Evolutionary conservation across 2,888 invertebrate genomes (phyloP).

Genomic region (Brachyptera putata): DNA sequence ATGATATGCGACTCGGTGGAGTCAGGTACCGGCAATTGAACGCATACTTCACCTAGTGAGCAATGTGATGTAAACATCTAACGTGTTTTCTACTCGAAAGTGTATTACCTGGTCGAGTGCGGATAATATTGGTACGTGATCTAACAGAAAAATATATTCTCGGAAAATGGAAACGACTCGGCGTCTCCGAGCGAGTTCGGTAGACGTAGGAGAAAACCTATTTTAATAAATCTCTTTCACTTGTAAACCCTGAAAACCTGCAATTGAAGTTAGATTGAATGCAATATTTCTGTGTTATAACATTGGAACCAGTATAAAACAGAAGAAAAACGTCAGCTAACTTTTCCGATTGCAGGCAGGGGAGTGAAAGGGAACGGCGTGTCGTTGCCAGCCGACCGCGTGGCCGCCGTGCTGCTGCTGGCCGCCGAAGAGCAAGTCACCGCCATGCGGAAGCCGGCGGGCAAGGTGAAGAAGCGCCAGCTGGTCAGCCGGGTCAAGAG

Average conservation of each 20-base stretch:
- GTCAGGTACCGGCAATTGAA: no score
- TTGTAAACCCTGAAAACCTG: not conserved
- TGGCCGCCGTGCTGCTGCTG: not conserved
- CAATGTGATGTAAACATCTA: no score
- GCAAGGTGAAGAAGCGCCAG: not conserved
- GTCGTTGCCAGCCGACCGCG: not conserved
- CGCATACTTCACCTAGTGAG: no score
- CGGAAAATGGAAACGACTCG: no score
- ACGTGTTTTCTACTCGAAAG: no score
- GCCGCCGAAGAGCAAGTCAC: not conserved
- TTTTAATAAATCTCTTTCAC: not conserved
- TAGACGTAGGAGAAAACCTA: not conserved
- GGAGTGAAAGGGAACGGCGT: not conserved
- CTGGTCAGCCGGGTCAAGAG: not conserved
- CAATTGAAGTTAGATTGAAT: not conserved
- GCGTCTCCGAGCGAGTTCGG: no score
- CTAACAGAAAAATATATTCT: no score
- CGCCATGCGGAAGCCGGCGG: not conserved
- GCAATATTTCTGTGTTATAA: not conserved
- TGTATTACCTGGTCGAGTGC: no score
- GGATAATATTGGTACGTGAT: no score
- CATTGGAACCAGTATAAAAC: not conserved
- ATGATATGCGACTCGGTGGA: no score
- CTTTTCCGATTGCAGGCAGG: conserved; percentile 31
- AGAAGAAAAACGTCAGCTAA: conserved; percentile 24